Conservation (phyloP, 2,113 vertebrate species). For the Gallinago media region DNA sequence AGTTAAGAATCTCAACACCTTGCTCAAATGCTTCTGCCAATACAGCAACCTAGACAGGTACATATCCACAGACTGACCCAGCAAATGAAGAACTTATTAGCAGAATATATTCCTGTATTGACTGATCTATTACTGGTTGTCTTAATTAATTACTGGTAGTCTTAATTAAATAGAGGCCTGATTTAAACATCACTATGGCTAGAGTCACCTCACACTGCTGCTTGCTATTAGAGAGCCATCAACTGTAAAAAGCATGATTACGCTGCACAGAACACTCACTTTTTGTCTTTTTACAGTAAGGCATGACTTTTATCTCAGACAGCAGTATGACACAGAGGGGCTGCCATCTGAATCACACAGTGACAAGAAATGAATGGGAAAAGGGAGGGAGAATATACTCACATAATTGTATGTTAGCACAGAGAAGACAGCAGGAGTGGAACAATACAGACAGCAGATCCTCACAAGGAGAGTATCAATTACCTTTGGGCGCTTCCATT, state of each 20-base stretch:
- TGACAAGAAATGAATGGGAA: neutral
- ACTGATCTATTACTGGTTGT: neutral
- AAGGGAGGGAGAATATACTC: neutral
- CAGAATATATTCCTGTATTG: neutral
- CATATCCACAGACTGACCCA: neutral
- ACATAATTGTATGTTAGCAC: neutral
- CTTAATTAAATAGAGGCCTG: neutral
- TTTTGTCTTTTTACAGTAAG: neutral
- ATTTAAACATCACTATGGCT: neutral
- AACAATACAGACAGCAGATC: neutral
- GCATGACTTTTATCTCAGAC: neutral
- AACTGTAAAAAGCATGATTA: neutral
- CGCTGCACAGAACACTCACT: neutral
- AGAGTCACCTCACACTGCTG: neutral
- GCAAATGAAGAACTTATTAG: neutral
- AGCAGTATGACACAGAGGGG: neutral
- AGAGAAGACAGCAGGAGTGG: neutral
- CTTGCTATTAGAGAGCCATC: neutral
- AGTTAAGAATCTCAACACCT: neutral
- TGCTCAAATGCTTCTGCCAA: neutral
- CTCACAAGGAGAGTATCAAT: neutral
- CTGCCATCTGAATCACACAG: neutral
- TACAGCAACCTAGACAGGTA: neutral
- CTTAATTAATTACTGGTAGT: neutral
- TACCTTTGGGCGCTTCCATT: slow-evolving; percentile 94